Conservation (phyloP, 2,888 invertebrate species). For the Pachliopta kotzebuea region DNA sequence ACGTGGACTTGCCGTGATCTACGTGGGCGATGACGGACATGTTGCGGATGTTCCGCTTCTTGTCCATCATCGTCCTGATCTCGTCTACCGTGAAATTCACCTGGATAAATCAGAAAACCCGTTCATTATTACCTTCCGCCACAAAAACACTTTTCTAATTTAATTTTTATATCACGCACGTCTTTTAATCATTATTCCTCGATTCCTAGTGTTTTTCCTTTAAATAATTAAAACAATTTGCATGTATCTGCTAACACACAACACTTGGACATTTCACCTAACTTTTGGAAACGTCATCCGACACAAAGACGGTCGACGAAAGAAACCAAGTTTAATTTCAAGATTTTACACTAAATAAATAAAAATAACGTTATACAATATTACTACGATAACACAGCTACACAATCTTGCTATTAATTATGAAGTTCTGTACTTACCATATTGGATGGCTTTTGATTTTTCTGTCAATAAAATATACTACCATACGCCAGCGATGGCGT, state of each 20-base stretch:
- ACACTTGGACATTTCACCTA: conserved; percentile 51
- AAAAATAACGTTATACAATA: conserved; percentile 58
- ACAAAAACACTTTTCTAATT: conserved; percentile 54
- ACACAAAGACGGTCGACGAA: conserved; percentile 60
- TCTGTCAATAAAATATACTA: conserved; percentile 84
- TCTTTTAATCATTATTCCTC: conserved; percentile 35
- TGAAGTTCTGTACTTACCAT: conserved; percentile 83
- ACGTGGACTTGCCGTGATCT: conserved; percentile 99
- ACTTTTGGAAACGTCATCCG: conserved; percentile 72
- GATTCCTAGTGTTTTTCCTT: neutral
- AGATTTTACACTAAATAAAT: conserved; percentile 40
- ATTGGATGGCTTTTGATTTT: conserved; percentile 91
- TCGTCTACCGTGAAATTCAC: conserved; percentile 99
- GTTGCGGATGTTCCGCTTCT: conserved; percentile 99
- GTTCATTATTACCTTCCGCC: conserved; percentile 50
- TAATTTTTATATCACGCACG: conserved; percentile 53
- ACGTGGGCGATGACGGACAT: conserved; percentile 99
- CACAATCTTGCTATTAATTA: conserved; percentile 55
- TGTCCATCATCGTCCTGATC: conserved; percentile 99
- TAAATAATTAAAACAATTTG: conserved; percentile 9
- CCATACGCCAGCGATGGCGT: conserved; percentile 94
- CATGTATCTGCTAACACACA: conserved; percentile 31
- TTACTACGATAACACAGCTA: conserved; percentile 46
- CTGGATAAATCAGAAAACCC: conserved; percentile 81
- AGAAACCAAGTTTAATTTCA: conserved; percentile 43